Percentiles rank a stretch among this genome's conserved stretches.
These are phyloP conservation scores for Manis crassicaudata DNA, from an alignment of 2,797 vertebrate genomes.

Conservation along the genomic window DNA sequence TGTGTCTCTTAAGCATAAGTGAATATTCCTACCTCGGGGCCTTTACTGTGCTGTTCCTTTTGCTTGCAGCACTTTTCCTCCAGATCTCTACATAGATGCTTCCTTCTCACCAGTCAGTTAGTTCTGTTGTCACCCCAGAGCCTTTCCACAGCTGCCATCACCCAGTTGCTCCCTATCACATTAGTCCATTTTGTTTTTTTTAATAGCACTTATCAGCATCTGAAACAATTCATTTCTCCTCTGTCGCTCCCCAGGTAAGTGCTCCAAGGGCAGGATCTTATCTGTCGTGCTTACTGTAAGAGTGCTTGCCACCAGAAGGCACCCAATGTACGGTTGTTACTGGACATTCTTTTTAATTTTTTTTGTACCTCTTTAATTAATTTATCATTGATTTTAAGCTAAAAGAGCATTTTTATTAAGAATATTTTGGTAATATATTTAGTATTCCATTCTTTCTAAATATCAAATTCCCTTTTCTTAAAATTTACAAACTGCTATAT, in stretches of 20 bases:
- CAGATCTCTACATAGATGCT: background rate
- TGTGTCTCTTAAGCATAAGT: background rate
- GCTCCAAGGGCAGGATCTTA: background rate
- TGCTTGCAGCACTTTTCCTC: background rate
- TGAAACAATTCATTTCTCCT: background rate
- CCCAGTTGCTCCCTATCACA: background rate
- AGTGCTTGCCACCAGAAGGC: background rate
- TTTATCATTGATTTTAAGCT: conserved; percentile 25
- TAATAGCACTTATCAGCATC: background rate
- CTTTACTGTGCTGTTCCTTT: background rate
- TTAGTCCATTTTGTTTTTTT: background rate
- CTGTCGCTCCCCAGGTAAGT: background rate
- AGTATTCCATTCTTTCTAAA: background rate
- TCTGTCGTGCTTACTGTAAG: background rate
- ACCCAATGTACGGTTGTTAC: background rate
- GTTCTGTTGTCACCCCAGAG: background rate
- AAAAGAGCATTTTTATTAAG: background rate
- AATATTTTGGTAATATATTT: background rate
- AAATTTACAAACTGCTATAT: background rate
- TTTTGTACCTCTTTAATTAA: background rate
- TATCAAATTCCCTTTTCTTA: conserved; percentile 17
- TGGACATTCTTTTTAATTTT: background rate
- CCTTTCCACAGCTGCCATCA: background rate
- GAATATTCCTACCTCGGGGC: background rate
- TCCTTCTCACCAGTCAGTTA: background rate